Conservation (phyloP, 2,797 vertebrate genomes). For the Anomalospiza imberbis region DNA sequence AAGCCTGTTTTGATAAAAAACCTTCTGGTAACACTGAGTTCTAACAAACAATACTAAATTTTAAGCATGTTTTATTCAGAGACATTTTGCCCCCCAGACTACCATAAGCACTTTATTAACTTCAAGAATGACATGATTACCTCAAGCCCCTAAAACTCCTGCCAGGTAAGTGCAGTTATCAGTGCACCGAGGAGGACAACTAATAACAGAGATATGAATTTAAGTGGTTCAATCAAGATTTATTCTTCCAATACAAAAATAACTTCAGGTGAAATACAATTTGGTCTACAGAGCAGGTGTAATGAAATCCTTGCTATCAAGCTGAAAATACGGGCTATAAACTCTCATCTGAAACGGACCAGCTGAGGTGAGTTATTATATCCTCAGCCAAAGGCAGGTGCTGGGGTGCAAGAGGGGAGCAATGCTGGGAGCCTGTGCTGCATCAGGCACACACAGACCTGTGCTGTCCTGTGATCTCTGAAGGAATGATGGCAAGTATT, state of each 20-base stretch:
- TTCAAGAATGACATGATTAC: constrained; percentile 6
- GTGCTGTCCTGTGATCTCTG: neutral
- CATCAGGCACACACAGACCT: neutral
- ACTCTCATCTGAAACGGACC: neutral
- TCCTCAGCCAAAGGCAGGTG: neutral
- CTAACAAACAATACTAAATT: neutral
- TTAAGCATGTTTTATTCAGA: constrained; percentile 16
- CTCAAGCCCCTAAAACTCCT: neutral
- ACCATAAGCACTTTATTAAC: constrained; percentile 28
- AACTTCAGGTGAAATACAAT: constrained; percentile 33
- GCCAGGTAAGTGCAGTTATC: neutral
- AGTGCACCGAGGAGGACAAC: neutral
- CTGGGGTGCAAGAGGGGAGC: neutral
- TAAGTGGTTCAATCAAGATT: constrained; percentile 12
- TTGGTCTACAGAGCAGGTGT: constrained; percentile 2
- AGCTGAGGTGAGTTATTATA: neutral
- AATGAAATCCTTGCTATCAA: constrained; percentile 33
- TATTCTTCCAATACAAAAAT: constrained; percentile 35
- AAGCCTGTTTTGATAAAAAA: neutral
- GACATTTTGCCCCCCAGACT: constrained; percentile 17
- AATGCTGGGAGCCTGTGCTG: rapidly evolving
- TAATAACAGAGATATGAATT: constrained; percentile 10
- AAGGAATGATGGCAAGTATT: neutral
- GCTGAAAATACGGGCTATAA: neutral
- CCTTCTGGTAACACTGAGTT: neutral